Evolutionary conservation across 2,797 vertebrate genomes (phyloP).

Genomic region (Columba guinea): DNA sequence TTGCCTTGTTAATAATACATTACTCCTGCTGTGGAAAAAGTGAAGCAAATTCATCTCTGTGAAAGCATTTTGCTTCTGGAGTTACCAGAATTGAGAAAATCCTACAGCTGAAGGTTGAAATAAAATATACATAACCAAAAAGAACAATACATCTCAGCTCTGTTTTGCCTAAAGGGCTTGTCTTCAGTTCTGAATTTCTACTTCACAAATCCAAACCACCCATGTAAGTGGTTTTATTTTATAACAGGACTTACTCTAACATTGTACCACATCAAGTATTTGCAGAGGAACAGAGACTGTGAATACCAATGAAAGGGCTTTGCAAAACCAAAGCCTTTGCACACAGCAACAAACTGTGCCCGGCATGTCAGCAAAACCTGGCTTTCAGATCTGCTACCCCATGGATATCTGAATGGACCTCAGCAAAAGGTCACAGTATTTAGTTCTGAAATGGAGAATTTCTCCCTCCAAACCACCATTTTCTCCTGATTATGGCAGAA

Average conservation of each 20-base stretch:
- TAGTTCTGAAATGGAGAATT: not conserved
- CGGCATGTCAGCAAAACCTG: not conserved
- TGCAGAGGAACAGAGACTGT: not conserved
- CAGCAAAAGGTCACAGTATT: not conserved
- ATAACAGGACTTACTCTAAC: not conserved
- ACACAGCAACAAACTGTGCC: not conserved
- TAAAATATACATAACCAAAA: not conserved
- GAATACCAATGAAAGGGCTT: not conserved
- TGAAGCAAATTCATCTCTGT: not conserved
- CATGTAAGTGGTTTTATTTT: not conserved
- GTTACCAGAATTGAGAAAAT: not conserved
- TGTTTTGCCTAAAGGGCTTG: not conserved
- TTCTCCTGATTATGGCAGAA: not conserved
- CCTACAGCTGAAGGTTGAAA: not conserved
- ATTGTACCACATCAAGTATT: not conserved
- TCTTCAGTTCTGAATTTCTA: not conserved
- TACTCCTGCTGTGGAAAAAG: conserved; percentile 64
- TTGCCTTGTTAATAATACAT: conserved; percentile 79
- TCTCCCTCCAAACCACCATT: not conserved
- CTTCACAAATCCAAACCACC: not conserved
- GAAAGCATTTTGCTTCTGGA: not conserved
- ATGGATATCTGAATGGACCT: not conserved
- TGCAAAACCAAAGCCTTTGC: not conserved
- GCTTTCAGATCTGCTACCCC: not conserved
- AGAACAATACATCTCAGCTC: not conserved